Base-by-base conservation (phyloP, 2,113 vertebrate species). In the Xiphophorus hellerii region DNA sequence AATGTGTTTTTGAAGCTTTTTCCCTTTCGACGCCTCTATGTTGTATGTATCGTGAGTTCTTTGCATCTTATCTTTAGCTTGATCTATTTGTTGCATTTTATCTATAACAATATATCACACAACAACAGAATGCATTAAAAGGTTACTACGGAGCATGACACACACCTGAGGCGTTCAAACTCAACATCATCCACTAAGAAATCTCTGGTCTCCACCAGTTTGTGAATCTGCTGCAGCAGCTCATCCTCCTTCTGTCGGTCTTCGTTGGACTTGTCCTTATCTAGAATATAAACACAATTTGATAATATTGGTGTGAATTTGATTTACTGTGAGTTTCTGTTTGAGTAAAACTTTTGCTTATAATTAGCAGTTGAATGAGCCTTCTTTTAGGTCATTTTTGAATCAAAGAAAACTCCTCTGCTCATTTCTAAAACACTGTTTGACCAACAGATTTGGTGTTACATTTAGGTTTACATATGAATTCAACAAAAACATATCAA, bases 111-210 rank as follows among this genome's bases (percentile, higher is more conserved):
- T 17, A 48, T 1, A 2, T 48, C 17, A 20, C 5, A 48, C 44
- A 48, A 14, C 39, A 42, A 48, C 44, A 20, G 0, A 20, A 20
- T 48, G 44, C 14, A 20, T 48, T 48, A 42, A 42, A 14, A 42
- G 0, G 4, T 42, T 42, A 14, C 39, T 15, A 20, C 20, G 14
- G 17, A 48, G 51, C 25, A 8, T 58, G 25, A 58, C 17, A 58
- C 51, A 25, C 9, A 96, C 96, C 95, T 94, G 90, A 97, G 95
- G 69, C 96, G 91, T 89, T 97, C 96, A 62, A 97, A 96, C 85
- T 97, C 96, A 78, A 96, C 95, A 3, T 97, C 96, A 0, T 97
- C 96, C 92, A 97, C 96, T 48, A 97, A 90, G 89, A 96, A 97
- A 89, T 97, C 96, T 79, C 96, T 92, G 0, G 95, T 96, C 86